Percentiles rank a stretch among this genome's conserved stretches.
These are phyloP conservation scores for Embidobia sp. DNA, from an alignment of 2,888 invertebrate species.

Conservation along the genomic window DNA sequence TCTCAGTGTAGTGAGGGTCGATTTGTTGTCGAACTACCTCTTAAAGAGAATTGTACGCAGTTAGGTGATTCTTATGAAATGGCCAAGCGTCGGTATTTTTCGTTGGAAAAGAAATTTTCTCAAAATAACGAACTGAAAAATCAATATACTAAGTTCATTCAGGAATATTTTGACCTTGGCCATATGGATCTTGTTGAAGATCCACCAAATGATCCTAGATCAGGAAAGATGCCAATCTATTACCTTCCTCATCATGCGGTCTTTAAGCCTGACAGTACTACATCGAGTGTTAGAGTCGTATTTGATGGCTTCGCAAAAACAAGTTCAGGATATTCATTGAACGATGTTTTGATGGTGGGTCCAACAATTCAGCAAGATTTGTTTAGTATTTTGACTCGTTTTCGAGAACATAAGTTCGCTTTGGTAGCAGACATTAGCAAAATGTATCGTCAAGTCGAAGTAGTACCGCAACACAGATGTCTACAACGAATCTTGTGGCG, in stretches of 20 bases:
- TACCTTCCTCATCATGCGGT: slow-evolving; percentile 26
- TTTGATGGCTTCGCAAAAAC: slow-evolving; percentile 7
- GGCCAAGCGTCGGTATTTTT: background rate
- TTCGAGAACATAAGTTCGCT: background rate
- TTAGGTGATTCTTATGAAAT: slow-evolving; percentile 2
- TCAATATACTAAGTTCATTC: background rate
- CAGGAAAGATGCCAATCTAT: too few relatives aligned
- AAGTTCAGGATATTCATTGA: slow-evolving; percentile 40
- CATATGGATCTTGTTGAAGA: too few relatives aligned
- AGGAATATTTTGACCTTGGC: background rate
- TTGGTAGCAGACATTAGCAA: slow-evolving; percentile 47
- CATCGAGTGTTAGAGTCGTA: slow-evolving; percentile 1
- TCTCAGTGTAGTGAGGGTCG: slow-evolving; percentile 42
- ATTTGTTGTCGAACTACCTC: slow-evolving; percentile 28
- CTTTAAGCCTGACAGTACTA: background rate
- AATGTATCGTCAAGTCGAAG: slow-evolving; percentile 68
- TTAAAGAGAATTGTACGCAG: background rate
- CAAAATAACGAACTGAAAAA: background rate
- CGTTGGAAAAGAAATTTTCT: background rate
- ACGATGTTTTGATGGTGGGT: slow-evolving; percentile 7
- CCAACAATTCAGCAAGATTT: background rate
- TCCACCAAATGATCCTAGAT: background rate
- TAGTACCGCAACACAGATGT: slow-evolving; percentile 45
- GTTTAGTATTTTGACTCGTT: background rate
- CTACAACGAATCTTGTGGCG: slow-evolving; percentile 71